A percentile compares a stretch with the other conserved stretches of the same genome.
phyloP scores from a whole-genome alignment of 2,113 vertebrate species.

The Dascyllus trimaculatus region DNA sequence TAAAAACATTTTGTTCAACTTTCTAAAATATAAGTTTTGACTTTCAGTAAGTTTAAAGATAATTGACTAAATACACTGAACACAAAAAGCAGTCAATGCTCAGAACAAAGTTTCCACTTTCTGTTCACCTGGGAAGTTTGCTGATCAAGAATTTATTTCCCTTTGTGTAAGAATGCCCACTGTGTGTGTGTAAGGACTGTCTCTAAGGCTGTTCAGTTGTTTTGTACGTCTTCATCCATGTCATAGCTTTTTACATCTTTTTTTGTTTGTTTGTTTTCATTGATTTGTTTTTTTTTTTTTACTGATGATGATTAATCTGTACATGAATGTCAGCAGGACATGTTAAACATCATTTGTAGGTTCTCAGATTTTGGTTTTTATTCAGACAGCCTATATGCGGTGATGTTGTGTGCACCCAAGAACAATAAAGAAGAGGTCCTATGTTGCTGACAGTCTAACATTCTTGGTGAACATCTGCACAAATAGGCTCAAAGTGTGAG shows the following conservation, averaged over 20 bases:
- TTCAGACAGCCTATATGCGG: conserved; percentile 50
- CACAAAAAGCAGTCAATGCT: conserved; percentile 2
- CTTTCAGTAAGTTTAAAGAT: conserved; percentile 14
- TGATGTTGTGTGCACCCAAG: conserved; percentile 56
- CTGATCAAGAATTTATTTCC: conserved; percentile 31
- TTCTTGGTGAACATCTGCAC: conserved; percentile 46
- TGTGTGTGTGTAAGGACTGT: conserved; percentile 48
- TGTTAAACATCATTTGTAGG: conserved; percentile 54
- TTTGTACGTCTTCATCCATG: conserved; percentile 55
- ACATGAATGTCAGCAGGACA: conserved; percentile 42
- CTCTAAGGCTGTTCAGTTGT: conserved; percentile 47
- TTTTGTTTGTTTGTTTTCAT: conserved; percentile 35
- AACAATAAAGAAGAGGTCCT: conserved; percentile 64
- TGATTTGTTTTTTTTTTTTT: conserved; percentile 28
- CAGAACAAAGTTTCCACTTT: conserved; percentile 32
- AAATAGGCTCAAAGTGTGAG: conserved; percentile 33
- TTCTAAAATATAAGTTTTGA: conserved; percentile 13
- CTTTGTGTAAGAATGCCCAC: conserved; percentile 25
- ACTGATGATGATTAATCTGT: conserved; percentile 45
- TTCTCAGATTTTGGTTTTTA: conserved; percentile 41
- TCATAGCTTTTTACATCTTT: conserved; percentile 43
- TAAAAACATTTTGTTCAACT: conserved; percentile 16
- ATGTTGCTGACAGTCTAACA: conserved; percentile 47
- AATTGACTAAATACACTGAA: conserved; percentile 11
- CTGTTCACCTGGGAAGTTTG: conserved; percentile 18